Percentiles rank a stretch among this genome's conserved stretches.
These are phyloP conservation scores for Hyposmocoma kahamanoa DNA, from an alignment of 1,140 invertebrate species.

Conservation along the genomic window DNA sequence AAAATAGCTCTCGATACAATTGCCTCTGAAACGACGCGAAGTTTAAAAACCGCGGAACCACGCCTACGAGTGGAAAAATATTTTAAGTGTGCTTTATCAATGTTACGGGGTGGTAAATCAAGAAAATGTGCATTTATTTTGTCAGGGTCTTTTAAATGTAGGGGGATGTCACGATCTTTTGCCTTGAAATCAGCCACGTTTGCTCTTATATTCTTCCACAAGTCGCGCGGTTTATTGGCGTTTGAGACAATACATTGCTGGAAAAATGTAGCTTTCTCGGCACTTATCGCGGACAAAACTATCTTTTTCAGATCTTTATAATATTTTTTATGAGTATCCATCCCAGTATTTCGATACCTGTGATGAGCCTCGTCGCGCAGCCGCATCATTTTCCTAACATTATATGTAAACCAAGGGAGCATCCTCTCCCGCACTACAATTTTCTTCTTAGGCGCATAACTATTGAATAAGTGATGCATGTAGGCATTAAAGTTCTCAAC, in stretches of 20 bases:
- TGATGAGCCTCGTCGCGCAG: not conserved
- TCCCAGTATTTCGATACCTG: not conserved
- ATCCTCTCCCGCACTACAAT: not conserved
- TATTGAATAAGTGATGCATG: not conserved
- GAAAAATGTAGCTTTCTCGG: slow-evolving; percentile 3
- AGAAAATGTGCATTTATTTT: slow-evolving; percentile 6
- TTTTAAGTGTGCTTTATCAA: not conserved
- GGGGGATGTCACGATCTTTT: not conserved
- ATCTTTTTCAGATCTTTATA: not conserved
- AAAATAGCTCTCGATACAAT: not conserved
- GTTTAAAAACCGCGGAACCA: not conserved
- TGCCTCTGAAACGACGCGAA: not conserved
- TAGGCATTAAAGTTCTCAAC: not conserved
- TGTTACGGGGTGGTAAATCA: not conserved
- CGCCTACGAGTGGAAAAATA: not conserved
- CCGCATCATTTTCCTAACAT: slow-evolving; percentile 1
- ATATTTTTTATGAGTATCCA: not conserved
- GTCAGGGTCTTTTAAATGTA: not conserved
- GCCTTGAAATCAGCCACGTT: not conserved
- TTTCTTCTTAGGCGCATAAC: not conserved
- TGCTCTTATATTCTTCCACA: slow-evolving; percentile 2
- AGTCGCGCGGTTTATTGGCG: not conserved
- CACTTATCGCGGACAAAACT: not conserved
- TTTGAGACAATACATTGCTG: not conserved
- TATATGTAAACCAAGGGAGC: slow-evolving; percentile 3